phyloP scores from a whole-genome alignment of 2,113 vertebrate species.

The Mastomys coucha region DNA sequence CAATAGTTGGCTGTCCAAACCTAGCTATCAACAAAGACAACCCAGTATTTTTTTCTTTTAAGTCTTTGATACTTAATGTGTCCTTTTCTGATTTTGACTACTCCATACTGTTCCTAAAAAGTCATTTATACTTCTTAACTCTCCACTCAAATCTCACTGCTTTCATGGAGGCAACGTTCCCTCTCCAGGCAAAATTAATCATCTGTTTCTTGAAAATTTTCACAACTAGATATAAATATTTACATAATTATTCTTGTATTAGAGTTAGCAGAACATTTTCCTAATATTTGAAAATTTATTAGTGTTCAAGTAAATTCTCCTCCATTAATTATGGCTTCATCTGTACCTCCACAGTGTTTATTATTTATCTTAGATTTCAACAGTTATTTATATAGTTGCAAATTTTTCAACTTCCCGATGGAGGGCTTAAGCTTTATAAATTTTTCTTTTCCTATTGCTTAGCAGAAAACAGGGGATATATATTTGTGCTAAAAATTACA shows the following conservation, averaged over 20 bases:
- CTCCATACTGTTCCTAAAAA: neutral
- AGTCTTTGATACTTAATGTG: neutral
- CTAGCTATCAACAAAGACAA: neutral
- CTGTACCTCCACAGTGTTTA: neutral
- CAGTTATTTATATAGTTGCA: neutral
- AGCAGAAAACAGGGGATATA: neutral
- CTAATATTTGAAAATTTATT: conserved; percentile 40
- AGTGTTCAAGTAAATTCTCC: neutral
- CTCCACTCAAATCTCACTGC: neutral
- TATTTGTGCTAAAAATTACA: neutral
- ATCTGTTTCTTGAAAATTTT: neutral
- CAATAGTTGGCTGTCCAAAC: neutral
- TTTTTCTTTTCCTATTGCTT: neutral
- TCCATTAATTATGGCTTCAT: conserved; percentile 3
- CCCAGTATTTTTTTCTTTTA: neutral
- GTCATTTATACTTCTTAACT: neutral
- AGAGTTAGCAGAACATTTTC: conserved; percentile 27
- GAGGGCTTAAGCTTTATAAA: neutral
- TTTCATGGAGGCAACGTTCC: neutral
- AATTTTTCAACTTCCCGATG: neutral
- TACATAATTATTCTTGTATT: conserved; percentile 3
- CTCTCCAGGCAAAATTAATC: neutral
- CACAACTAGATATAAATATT: neutral
- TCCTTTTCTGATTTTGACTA: neutral
- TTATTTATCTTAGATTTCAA: neutral